A percentile compares a stretch with the other conserved stretches of the same genome.
Evolutionary conservation across 2,888 invertebrate species (phyloP).

Genomic region (Dysmachus trigonus): DNA sequence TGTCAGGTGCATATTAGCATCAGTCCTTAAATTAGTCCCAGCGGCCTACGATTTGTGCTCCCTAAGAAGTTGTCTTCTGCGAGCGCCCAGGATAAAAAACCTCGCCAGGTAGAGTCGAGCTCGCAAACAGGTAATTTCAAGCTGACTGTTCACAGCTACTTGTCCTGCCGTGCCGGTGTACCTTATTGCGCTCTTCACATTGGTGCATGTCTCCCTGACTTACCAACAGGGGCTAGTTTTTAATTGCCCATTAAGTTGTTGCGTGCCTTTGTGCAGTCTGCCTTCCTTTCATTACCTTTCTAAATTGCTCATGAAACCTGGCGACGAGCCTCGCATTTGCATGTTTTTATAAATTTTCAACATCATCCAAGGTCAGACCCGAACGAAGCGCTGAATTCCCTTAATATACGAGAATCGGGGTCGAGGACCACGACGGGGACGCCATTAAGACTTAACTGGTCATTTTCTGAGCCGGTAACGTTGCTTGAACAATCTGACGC

Average conservation of each 20-base stretch:
- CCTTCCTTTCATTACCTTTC: background rate
- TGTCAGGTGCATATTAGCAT: background rate
- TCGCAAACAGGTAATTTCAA: background rate
- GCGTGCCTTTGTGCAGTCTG: background rate
- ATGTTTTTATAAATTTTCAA: constrained; percentile 17
- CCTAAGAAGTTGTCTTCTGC: background rate
- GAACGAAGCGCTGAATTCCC: background rate
- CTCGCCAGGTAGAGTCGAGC: background rate
- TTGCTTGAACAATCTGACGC: constrained; percentile 27
- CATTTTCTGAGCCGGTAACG: constrained; percentile 8
- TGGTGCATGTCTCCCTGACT: background rate
- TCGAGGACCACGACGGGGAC: background rate
- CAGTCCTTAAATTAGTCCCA: background rate
- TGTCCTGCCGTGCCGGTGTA: background rate
- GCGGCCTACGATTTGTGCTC: background rate
- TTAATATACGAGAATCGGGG: background rate
- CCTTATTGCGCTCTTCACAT: background rate
- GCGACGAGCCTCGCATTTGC: background rate
- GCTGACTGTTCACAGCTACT: background rate
- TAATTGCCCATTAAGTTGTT: constrained; percentile 22
- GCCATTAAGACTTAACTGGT: constrained; percentile 39
- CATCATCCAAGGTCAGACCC: background rate
- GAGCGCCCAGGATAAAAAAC: background rate
- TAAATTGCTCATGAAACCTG: background rate
- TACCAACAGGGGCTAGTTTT: constrained; percentile 3